These are phyloP conservation scores for Melipona bicolor DNA, from an alignment of 2,888 invertebrate genomes.

Conservation along the genomic window DNA sequence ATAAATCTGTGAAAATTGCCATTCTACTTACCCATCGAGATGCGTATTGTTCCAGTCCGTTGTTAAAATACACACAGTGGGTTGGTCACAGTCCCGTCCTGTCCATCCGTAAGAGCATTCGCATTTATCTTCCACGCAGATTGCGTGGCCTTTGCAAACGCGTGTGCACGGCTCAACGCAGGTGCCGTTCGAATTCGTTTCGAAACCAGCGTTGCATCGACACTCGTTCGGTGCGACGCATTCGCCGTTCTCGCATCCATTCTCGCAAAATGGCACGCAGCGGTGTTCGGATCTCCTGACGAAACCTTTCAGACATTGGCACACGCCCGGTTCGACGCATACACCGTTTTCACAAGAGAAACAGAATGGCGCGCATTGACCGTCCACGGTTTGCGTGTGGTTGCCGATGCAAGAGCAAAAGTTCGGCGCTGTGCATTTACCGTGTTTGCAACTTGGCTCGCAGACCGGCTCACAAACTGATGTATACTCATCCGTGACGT, in stretches of 20 bases:
- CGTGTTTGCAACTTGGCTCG: slow-evolving; percentile 80
- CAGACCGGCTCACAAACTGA: slow-evolving; percentile 59
- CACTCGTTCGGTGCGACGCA: slow-evolving; percentile 84
- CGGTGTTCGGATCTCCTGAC: slow-evolving; percentile 66
- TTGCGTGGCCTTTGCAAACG: slow-evolving; percentile 59
- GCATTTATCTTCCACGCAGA: slow-evolving; percentile 79
- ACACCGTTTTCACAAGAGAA: slow-evolving; percentile 84
- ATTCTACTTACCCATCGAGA: slow-evolving; percentile 17
- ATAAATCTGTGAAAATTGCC: not conserved
- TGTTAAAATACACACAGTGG: slow-evolving; percentile 56
- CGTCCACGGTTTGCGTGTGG: slow-evolving; percentile 37
- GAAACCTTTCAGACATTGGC: slow-evolving; percentile 83
- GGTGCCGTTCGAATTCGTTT: slow-evolving; percentile 32
- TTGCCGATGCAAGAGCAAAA: slow-evolving; percentile 50
- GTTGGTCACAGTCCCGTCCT: slow-evolving; percentile 68
- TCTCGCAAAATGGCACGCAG: slow-evolving; percentile 86
- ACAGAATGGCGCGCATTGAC: slow-evolving; percentile 78
- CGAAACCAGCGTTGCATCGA: slow-evolving; percentile 83
- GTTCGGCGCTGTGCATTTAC: slow-evolving; percentile 63
- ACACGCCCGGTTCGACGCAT: slow-evolving; percentile 83
- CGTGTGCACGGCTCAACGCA: slow-evolving; percentile 80
- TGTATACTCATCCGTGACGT: slow-evolving; percentile 30
- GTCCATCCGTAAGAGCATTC: slow-evolving; percentile 72
- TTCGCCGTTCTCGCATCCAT: slow-evolving; percentile 85
- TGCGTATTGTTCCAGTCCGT: not conserved